Percentiles rank a stretch among this genome's conserved stretches.
These are phyloP conservation scores for Holothuria leucospilota DNA, from an alignment of 53 echinoderm and acorn worm species.

Conservation along the genomic window DNA sequence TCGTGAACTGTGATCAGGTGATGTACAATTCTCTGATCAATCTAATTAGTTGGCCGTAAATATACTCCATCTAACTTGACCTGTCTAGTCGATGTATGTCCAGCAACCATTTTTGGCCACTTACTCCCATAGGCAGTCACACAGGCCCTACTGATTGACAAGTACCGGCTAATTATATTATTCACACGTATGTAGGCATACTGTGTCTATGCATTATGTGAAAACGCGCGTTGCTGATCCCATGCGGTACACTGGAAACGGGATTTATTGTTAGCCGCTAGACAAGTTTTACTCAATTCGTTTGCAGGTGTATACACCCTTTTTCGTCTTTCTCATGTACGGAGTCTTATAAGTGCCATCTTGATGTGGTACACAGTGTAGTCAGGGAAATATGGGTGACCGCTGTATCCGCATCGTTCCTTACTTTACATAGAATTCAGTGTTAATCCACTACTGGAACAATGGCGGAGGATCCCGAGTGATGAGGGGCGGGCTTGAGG, in stretches of 20 bases:
- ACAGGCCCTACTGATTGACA: background rate
- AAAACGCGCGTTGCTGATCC: background rate
- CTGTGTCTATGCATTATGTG: background rate
- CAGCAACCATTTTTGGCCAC: background rate
- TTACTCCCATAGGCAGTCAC: background rate
- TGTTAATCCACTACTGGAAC: background rate
- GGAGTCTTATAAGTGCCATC: slow-evolving; percentile 4
- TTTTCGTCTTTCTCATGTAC: background rate
- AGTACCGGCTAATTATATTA: background rate
- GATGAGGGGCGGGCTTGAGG: background rate
- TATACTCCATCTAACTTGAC: background rate
- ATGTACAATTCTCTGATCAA: background rate
- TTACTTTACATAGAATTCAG: background rate
- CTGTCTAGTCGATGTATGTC: background rate
- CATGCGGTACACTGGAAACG: background rate
- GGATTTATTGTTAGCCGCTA: background rate
- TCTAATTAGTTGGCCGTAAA: background rate
- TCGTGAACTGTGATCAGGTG: background rate
- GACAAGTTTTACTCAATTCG: background rate
- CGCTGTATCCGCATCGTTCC: background rate
- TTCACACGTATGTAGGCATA: background rate
- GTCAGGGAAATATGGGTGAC: background rate
- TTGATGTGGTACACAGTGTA: background rate
- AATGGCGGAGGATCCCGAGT: too few relatives aligned
- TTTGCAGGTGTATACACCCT: background rate